A percentile compares a stretch with the other conserved stretches of the same genome.
Conservation (phyloP, 2,888 invertebrate species). For the Rhopalosiphum nymphaeae region DNA sequence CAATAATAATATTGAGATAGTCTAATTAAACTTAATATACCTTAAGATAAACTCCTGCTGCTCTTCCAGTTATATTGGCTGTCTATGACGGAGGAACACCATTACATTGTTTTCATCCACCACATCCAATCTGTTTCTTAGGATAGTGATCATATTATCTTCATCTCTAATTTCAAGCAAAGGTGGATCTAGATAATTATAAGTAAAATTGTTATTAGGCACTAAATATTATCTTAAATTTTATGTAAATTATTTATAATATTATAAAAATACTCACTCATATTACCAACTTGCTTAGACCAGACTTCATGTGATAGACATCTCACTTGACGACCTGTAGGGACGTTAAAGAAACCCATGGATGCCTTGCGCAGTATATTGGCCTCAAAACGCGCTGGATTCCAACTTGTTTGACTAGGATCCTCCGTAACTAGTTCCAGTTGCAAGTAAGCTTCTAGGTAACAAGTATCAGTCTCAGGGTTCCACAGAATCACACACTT, state of each 20-base stretch:
- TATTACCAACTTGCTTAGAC: constrained; percentile 25
- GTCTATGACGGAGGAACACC: not conserved
- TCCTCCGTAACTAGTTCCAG: constrained; percentile 65
- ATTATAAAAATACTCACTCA: not conserved
- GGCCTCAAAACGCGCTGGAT: constrained; percentile 67
- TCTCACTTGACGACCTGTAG: constrained; percentile 62
- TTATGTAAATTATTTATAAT: not conserved
- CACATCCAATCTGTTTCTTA: constrained; percentile 46
- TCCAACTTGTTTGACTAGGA: constrained; percentile 66
- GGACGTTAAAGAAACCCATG: constrained; percentile 66
- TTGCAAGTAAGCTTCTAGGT: constrained; percentile 68
- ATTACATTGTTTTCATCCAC: constrained; percentile 47
- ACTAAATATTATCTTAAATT: not conserved
- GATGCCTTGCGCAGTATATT: constrained; percentile 65
- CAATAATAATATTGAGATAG: not conserved
- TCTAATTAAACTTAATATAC: constrained; percentile 34
- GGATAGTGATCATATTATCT: constrained; percentile 66
- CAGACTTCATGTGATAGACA: constrained; percentile 64
- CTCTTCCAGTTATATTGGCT: not conserved
- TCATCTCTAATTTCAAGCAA: constrained; percentile 66
- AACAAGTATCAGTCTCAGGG: constrained; percentile 67
- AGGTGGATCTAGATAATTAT: constrained; percentile 61
- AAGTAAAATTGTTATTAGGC: not conserved
- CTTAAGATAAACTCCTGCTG: not conserved
- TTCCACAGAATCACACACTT: constrained; percentile 68